These are phyloP conservation scores for Pituophis catenifer DNA, from an alignment of 2,113 vertebrate genomes.

Conservation along the genomic window DNA sequence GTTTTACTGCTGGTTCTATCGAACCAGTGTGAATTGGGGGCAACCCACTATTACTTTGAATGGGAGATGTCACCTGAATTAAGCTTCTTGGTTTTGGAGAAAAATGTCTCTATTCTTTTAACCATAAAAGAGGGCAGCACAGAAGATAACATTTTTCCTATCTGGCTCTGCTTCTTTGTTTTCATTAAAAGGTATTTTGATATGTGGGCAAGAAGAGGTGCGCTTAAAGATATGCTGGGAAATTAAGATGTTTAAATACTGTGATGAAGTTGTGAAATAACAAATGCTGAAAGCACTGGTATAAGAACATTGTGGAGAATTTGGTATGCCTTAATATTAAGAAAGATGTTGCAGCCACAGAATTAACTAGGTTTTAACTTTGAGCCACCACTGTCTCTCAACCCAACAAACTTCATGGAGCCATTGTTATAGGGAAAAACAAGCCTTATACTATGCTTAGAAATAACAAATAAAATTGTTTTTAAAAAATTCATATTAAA, in stretches of 20 bases:
- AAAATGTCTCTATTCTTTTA: background rate
- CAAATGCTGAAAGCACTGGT: background rate
- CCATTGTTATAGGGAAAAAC: background rate
- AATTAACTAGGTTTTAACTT: background rate
- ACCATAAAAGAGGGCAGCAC: background rate
- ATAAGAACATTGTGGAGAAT: slow-evolving; percentile 22
- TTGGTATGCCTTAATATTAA: slow-evolving; percentile 31
- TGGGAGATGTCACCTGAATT: background rate
- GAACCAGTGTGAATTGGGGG: no score
- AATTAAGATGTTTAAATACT: slow-evolving; percentile 33
- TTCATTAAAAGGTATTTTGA: background rate
- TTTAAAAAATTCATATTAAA: slow-evolving; percentile 26
- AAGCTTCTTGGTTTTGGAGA: background rate
- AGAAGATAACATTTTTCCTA: background rate
- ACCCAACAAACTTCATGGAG: background rate
- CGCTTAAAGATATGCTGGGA: background rate
- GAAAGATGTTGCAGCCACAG: background rate
- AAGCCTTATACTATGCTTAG: background rate
- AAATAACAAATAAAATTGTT: background rate
- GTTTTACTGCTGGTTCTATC: no score
- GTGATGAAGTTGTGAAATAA: slow-evolving; percentile 12
- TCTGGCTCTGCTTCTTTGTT: background rate
- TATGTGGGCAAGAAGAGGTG: background rate
- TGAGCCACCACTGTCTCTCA: background rate
- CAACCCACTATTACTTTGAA: background rate